phyloP scores from a whole-genome alignment of 2,113 vertebrate genomes.

The Carassius gibelio region DNA sequence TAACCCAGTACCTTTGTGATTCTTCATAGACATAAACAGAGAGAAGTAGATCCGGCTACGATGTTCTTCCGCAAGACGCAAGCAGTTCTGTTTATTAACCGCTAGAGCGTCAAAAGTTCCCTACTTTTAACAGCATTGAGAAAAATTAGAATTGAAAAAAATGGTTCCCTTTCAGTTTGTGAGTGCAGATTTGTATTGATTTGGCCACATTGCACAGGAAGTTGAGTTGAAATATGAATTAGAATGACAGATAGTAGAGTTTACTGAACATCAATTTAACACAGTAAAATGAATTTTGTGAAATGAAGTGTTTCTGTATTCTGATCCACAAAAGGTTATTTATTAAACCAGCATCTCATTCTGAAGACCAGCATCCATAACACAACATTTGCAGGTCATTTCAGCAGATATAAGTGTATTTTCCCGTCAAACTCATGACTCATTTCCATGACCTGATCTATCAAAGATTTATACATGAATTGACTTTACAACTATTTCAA shows the following conservation, averaged over 20 bases:
- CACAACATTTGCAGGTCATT: neutral
- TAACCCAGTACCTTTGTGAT: too few species aligned
- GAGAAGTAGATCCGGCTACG: too few species aligned
- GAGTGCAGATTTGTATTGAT: neutral
- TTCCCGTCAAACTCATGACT: neutral
- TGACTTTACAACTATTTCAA: conserved; percentile 1
- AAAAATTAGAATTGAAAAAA: neutral
- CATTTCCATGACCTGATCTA: neutral
- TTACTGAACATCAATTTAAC: too few species aligned
- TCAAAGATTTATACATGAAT: neutral
- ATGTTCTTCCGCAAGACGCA: too few species aligned
- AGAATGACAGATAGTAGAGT: too few species aligned
- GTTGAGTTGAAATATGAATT: neutral
- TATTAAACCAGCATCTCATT: neutral
- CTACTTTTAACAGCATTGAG: too few species aligned
- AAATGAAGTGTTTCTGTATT: too few species aligned
- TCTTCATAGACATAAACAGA: too few species aligned
- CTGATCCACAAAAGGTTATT: too few species aligned
- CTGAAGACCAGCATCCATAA: neutral
- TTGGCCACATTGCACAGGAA: neutral
- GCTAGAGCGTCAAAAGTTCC: too few species aligned
- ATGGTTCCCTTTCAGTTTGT: neutral
- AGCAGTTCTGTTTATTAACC: too few species aligned
- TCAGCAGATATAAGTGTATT: neutral
- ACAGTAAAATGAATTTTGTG: too few species aligned